These are phyloP conservation scores for Gymnogyps californianus DNA, from an alignment of 2,113 vertebrate species.

Conservation along the genomic window DNA sequence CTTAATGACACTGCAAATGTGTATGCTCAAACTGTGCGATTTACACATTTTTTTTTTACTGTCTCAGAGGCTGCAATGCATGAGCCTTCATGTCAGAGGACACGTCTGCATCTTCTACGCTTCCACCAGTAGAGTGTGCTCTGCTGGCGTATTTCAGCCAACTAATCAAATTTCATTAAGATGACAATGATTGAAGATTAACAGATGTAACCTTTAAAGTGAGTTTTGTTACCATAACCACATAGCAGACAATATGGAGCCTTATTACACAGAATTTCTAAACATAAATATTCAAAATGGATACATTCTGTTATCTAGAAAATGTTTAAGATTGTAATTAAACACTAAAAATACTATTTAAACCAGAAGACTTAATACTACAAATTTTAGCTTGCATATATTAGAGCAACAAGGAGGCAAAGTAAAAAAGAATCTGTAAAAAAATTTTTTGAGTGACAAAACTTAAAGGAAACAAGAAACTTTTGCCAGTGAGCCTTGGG, in stretches of 20 bases:
- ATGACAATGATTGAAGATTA: background rate
- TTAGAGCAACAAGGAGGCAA: background rate
- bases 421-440: background rate
- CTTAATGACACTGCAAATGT: background rate
- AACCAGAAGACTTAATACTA: background rate
- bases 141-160: fast-evolving
- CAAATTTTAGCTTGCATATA: background rate
- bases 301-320: background rate
- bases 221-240: background rate
- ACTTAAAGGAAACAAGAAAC: background rate
- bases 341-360: background rate
- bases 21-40: fast-evolving
- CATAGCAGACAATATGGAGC: background rate
- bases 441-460: background rate
- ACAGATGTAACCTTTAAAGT: background rate
- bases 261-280: background rate
- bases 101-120: background rate
- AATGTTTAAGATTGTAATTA: background rate
- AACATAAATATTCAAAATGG: background rate
- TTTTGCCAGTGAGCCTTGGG: background rate
- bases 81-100: background rate
- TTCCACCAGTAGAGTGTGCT: background rate
- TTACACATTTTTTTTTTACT: fast-evolving
- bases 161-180: background rate
- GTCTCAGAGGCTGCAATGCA: background rate